phyloP scores from a whole-genome alignment of 2,113 vertebrate genomes.

The Ifrita kowaldi region DNA sequence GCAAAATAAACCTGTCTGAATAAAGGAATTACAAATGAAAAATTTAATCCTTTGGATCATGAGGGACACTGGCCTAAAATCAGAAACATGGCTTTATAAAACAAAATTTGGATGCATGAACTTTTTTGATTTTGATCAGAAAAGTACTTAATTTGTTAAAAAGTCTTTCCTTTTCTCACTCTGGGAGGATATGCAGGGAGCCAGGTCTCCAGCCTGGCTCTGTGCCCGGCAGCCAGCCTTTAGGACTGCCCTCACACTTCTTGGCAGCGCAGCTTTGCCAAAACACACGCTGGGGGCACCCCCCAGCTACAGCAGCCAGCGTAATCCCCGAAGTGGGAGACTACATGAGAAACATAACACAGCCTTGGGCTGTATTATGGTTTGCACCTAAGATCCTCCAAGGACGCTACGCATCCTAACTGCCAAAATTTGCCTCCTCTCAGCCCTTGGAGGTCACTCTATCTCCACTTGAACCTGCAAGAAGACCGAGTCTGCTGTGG shows the following conservation, averaged over 20 bases:
- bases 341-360: background rate
- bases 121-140: background rate
- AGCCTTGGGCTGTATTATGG: background rate
- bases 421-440: background rate
- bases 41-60: background rate
- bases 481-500: background rate
- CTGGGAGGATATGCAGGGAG: background rate
- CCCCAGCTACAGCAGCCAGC: background rate
- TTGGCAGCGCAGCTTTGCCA: background rate
- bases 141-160: background rate
- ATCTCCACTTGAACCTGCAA: background rate
- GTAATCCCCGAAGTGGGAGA: background rate
- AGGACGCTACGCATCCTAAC: background rate
- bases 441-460: background rate
- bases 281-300: background rate
- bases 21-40: background rate
- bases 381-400: background rate
- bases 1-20: background rate
- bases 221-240: background rate
- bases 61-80: background rate
- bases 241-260: background rate
- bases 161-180: background rate
- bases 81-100: background rate
- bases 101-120: background rate
- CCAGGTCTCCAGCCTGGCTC: background rate